Base-by-base conservation (phyloP, 2,797 vertebrate genomes). In the Scarus forsteni region DNA sequence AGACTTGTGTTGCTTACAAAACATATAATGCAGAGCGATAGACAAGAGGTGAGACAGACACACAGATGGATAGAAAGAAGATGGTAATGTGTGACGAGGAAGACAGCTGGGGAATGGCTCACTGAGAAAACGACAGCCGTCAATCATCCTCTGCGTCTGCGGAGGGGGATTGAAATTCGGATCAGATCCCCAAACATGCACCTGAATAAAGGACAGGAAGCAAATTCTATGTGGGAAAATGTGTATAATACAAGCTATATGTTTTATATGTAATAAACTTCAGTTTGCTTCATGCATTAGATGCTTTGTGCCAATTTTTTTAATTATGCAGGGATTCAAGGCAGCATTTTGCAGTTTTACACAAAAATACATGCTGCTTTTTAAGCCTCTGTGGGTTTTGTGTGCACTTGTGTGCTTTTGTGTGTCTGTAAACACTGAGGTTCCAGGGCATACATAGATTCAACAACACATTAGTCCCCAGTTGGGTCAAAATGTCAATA, bases 401-500 rank as follows among this genome's bases (percentile, higher is more conserved):
- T 75, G 48, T 49, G 16, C 9, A 19, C 4, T 3, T n/a, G 15
- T 63, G 19, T 42, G 15, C 11, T 38, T 60, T 18, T 13, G 42
- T 77, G 53, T 43, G 55, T 74, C 1, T 40, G 36, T 75, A 34
- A 49, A 67, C 60, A 58, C 67, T 48, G 39, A 59, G 54, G 70
- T 72, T 79, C 73, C 66, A 74, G 73, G 44, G 36, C 76, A 73
- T 66, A 73, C 79, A 82, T 60, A 73, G 61, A 83, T 70, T 76
- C 80, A 84, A 74, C 66, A 81, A 75, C 66, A 83, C 66, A 73
- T 73, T 68, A 66, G 63, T 80, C 78, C 61, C 73, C 27, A 36
- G 73, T 71, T 62, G 72, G 55, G 70, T 70, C 39, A 48, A 86
- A 88, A 87, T 88, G 85, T 83, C 89, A 86, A 88, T 85, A 85